Evolutionary conservation across 2,113 vertebrate species (phyloP).

Genomic region (Ploceus nigricollis): DNA sequence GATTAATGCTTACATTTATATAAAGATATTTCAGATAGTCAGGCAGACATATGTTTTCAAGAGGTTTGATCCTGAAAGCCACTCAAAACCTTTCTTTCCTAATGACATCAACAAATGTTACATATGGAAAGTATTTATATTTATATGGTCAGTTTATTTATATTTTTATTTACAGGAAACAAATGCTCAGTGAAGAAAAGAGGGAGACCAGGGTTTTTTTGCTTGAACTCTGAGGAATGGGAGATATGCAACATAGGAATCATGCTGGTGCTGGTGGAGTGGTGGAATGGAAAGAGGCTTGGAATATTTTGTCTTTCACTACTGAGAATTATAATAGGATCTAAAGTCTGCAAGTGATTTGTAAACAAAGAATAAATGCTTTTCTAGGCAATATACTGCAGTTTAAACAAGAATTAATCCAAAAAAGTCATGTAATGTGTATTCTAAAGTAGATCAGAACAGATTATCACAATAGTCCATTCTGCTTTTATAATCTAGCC

Average conservation of each 20-base stretch:
- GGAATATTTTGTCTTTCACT: neutral
- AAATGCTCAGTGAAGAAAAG: neutral
- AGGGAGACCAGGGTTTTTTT: neutral
- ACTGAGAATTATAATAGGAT: conserved; percentile 2
- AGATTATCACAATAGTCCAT: conserved; percentile 44
- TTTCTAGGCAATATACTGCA: conserved; percentile 28
- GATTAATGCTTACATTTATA: neutral
- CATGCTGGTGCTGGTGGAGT: neutral
- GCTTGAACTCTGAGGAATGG: neutral
- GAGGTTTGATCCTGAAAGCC: neutral
- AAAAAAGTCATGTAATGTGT: conserved; percentile 31
- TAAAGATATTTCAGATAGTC: neutral
- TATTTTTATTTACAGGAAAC: neutral
- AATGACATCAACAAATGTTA: neutral
- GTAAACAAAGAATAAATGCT: conserved; percentile 18
- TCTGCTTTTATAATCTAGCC: conserved; percentile 24
- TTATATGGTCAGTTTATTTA: neutral
- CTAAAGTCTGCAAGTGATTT: conserved; percentile 2
- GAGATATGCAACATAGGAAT: neutral
- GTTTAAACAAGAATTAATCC: conserved; percentile 44
- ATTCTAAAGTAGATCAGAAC: conserved; percentile 50
- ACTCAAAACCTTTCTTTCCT: neutral
- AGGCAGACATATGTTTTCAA: neutral
- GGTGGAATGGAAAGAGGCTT: neutral
- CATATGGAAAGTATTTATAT: neutral